Percentiles rank a stretch among this genome's conserved stretches.
phyloP scores from a whole-genome alignment of 2,888 invertebrate genomes.

The Lagria hirta region DNA sequence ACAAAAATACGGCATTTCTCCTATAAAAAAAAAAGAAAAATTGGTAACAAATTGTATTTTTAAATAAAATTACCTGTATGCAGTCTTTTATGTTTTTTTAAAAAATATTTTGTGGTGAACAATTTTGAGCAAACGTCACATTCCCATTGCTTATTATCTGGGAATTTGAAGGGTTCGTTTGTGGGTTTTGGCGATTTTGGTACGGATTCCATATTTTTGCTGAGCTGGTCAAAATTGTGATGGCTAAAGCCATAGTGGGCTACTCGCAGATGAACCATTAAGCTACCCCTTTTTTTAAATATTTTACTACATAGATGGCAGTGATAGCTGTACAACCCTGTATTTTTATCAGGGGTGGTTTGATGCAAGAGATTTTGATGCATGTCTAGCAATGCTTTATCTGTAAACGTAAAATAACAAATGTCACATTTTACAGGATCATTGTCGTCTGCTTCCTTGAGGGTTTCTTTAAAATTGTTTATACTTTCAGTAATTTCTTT shows the following conservation, averaged over 20 bases:
- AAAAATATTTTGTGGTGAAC: slow-evolving; percentile 86
- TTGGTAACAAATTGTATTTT: slow-evolving; percentile 9
- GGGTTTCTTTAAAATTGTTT: slow-evolving; percentile 29
- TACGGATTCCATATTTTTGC: background rate
- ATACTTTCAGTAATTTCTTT: slow-evolving; percentile 41
- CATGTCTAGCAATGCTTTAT: slow-evolving; percentile 69
- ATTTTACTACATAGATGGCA: slow-evolving; percentile 79
- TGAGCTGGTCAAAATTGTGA: slow-evolving; percentile 15
- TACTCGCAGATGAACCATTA: slow-evolving; percentile 79
- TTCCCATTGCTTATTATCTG: slow-evolving; percentile 79
- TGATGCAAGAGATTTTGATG: slow-evolving; percentile 73
- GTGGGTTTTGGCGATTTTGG: slow-evolving; percentile 7
- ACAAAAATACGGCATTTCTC: slow-evolving; percentile 86
- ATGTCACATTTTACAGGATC: slow-evolving; percentile 60
- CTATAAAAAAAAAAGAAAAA: slow-evolving; percentile 57
- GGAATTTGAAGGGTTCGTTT: slow-evolving; percentile 44
- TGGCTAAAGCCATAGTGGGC: slow-evolving; percentile 67
- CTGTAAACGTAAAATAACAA: slow-evolving; percentile 72
- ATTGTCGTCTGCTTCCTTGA: slow-evolving; percentile 35
- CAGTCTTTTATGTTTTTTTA: slow-evolving; percentile 84
- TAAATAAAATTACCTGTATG: slow-evolving; percentile 86
- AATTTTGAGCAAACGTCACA: slow-evolving; percentile 82
- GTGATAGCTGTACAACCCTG: slow-evolving; percentile 56
- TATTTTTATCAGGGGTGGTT: slow-evolving; percentile 47
- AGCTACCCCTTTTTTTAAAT: slow-evolving; percentile 79